Conservation (phyloP, 2,888 invertebrate species). For the Epirrita christyi region DNA sequence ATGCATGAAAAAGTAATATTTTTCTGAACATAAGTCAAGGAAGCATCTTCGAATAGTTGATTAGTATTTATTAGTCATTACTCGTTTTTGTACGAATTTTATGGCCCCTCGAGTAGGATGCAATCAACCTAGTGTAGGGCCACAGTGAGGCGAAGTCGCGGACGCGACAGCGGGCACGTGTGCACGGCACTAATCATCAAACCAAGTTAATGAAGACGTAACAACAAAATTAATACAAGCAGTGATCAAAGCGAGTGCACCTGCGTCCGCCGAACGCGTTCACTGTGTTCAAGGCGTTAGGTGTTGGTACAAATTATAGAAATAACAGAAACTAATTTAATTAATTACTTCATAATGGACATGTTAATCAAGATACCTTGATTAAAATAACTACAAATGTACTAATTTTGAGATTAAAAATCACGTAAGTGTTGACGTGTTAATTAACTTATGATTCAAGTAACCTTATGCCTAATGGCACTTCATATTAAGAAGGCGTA, state of each 20-base stretch:
- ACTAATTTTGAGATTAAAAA: slow-evolving; percentile 15
- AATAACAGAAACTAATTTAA: slow-evolving; percentile 25
- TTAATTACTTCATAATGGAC: slow-evolving; percentile 23
- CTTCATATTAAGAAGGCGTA: too few species aligned
- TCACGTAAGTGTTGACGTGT: slow-evolving; percentile 6
- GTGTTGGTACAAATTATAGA: slow-evolving; percentile 20
- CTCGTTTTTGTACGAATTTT: slow-evolving; percentile 42
- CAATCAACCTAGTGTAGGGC: slow-evolving; percentile 18
- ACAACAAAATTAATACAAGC: too few species aligned
- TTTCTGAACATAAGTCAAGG: slow-evolving; percentile 10
- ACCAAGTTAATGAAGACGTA: too few species aligned
- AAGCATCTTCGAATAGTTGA: slow-evolving; percentile 36
- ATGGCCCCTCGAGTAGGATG: slow-evolving; percentile 36
- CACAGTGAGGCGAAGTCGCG: too few species aligned
- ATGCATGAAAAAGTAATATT: slow-evolving; percentile 25
- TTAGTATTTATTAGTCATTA: slow-evolving; percentile 43
- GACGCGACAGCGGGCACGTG: too few species aligned
- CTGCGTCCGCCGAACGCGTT: too few species aligned
- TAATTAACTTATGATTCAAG: slow-evolving; percentile 4
- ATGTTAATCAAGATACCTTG: slow-evolving; percentile 27
- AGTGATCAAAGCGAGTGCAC: too few species aligned
- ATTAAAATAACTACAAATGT: slow-evolving; percentile 20
- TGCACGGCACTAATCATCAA: too few species aligned
- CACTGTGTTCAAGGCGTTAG: neutral
- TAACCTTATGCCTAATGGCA: neutral